These are phyloP conservation scores for Hiodon tergisus DNA, from an alignment of 2,113 vertebrate genomes.

Conservation along the genomic window DNA sequence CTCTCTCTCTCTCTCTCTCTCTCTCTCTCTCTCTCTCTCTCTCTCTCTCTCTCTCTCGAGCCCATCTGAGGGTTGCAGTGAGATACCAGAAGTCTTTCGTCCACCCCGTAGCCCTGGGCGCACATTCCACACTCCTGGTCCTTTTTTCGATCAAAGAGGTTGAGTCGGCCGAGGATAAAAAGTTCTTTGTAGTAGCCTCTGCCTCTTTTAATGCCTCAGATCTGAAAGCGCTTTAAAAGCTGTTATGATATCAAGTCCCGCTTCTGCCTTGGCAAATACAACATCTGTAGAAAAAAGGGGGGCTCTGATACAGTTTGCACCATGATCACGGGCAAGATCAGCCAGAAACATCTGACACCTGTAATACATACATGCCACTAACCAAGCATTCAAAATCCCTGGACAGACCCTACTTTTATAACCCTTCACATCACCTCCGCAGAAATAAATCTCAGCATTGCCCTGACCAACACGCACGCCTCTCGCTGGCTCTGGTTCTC, in stretches of 20 bases:
- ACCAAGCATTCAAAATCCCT: neutral
- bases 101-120: neutral
- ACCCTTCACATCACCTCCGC: neutral
- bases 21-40: neutral
- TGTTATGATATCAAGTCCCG: too few relatives aligned
- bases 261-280: too few relatives aligned
- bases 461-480: too few relatives aligned
- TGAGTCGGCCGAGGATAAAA: too few relatives aligned
- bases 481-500: too few relatives aligned
- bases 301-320: neutral
- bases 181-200: too few relatives aligned
- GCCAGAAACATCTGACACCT: neutral
- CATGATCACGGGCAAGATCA: neutral
- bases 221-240: too few relatives aligned
- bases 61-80: neutral
- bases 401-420: neutral
- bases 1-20: neutral
- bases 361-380: neutral
- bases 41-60: neutral
- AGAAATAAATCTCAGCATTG: neutral
- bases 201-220: too few relatives aligned
- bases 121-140: too few relatives aligned
- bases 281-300: too few relatives aligned
- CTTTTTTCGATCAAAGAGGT: too few relatives aligned
- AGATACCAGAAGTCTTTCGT: neutral